Evolutionary conservation across 2,888 invertebrate genomes (phyloP).

Genomic region (Eubasilissa splendida): DNA sequence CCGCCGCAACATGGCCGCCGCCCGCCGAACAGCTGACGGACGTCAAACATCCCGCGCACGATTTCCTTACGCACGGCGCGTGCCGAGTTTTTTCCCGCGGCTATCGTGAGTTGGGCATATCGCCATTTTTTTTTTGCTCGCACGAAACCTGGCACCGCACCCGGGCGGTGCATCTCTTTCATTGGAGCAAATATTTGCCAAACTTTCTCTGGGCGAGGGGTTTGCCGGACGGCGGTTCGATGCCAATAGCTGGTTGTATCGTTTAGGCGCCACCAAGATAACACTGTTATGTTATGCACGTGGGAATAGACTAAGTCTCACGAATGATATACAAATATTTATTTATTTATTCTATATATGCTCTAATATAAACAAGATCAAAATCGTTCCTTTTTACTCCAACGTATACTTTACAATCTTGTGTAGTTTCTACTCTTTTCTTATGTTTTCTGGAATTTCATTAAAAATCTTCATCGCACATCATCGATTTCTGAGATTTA

Average conservation of each 20-base stretch:
- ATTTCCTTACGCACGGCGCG: slow-evolving; percentile 30
- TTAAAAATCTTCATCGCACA: too few species aligned
- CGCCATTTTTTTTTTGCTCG: slow-evolving; percentile 35
- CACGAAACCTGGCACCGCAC: slow-evolving; percentile 33
- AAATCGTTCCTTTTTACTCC: too few species aligned
- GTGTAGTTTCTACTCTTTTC: too few species aligned
- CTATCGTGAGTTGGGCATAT: slow-evolving; percentile 38
- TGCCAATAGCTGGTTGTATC: slow-evolving; percentile 15
- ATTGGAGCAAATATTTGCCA: slow-evolving; percentile 41
- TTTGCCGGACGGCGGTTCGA: background rate
- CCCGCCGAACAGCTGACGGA: slow-evolving; percentile 44
- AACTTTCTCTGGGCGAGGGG: slow-evolving; percentile 8
- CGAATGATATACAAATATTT: too few species aligned
- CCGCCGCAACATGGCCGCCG: slow-evolving; percentile 63
- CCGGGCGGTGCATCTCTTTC: slow-evolving; percentile 67
- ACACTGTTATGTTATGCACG: too few species aligned
- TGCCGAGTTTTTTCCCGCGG: slow-evolving; percentile 25
- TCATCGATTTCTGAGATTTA: too few species aligned
- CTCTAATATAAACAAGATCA: too few species aligned
- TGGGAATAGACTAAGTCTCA: too few species aligned
- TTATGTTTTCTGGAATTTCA: too few species aligned
- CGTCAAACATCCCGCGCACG: slow-evolving; percentile 34
- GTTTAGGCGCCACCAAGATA: too few species aligned
- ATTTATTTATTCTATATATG: too few species aligned
- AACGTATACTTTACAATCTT: too few species aligned